Evolutionary conservation across 2,113 vertebrate species (phyloP).

Genomic region (Corythornis cristatus): DNA sequence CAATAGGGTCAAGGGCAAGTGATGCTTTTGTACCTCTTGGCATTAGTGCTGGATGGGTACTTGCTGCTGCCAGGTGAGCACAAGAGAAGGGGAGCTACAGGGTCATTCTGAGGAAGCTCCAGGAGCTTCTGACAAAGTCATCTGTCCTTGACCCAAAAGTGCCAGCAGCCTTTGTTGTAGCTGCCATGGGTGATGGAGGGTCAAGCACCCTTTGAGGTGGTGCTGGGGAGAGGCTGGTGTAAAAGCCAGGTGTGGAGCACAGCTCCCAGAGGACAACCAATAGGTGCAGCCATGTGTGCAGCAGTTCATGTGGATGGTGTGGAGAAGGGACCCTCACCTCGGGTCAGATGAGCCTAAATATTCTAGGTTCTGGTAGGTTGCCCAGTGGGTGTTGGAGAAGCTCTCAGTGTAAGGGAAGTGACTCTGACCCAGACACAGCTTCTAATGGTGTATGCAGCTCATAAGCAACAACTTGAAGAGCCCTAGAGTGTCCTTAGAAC

Average conservation of each 20-base stretch:
- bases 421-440: too few species aligned
- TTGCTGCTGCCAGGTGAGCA: neutral
- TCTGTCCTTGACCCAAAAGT: neutral
- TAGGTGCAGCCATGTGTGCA: neutral
- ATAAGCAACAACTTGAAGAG: too few species aligned
- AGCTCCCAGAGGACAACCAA: neutral
- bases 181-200: neutral
- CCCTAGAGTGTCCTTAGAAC: neutral
- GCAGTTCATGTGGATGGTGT: too few species aligned
- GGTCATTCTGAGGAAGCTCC: neutral
- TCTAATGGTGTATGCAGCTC: neutral
- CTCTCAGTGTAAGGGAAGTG: neutral
- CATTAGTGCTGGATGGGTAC: neutral
- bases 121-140: neutral
- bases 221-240: too few species aligned
- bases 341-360: fast-evolving
- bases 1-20: neutral
- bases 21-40: neutral
- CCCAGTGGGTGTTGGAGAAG: neutral
- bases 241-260: neutral
- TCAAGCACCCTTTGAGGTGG: neutral
- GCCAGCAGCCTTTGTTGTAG: neutral
- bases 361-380: neutral
- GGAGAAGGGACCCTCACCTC: neutral
- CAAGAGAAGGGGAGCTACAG: neutral